These are phyloP conservation scores for Tachycineta bicolor DNA, from an alignment of 2,113 vertebrate genomes.

Conservation along the genomic window DNA sequence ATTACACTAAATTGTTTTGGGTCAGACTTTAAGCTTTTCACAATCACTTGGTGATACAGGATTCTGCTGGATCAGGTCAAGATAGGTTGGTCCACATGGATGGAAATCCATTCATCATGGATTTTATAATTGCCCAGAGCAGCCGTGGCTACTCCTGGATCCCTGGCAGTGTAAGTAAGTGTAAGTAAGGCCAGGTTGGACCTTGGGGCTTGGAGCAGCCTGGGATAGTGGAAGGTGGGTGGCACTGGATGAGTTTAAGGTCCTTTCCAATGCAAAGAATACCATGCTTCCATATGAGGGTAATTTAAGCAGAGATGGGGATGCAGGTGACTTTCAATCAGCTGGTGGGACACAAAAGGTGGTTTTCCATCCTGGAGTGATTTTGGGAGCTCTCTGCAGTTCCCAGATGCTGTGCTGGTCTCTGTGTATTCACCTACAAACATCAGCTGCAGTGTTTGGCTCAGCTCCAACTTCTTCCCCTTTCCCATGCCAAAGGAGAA, in stretches of 20 bases:
- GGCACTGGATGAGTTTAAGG: background rate
- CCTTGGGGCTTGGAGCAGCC: background rate
- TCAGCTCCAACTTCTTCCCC: background rate
- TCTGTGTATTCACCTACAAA: background rate
- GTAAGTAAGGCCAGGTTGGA: background rate
- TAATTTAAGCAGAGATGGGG: background rate
- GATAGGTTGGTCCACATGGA: background rate
- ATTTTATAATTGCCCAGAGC: background rate
- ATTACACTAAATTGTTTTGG: background rate
- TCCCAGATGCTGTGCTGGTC: background rate
- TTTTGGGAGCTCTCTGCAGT: background rate
- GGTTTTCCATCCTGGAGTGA: background rate
- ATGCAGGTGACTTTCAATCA: background rate
- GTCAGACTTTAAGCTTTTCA: background rate
- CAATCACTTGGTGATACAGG: background rate
- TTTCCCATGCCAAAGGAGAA: background rate
- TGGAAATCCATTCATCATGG: background rate
- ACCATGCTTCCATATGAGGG: background rate
- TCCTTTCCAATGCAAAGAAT: background rate
- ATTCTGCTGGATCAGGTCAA: background rate
- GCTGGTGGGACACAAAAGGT: background rate
- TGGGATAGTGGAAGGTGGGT: background rate
- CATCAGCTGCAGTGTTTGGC: background rate
- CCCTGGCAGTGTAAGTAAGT: rapidly evolving
- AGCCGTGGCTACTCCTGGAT: background rate